These are phyloP conservation scores for Meandrina meandrites DNA, from an alignment of 92 coral and sea anemone species.

Conservation along the genomic window DNA sequence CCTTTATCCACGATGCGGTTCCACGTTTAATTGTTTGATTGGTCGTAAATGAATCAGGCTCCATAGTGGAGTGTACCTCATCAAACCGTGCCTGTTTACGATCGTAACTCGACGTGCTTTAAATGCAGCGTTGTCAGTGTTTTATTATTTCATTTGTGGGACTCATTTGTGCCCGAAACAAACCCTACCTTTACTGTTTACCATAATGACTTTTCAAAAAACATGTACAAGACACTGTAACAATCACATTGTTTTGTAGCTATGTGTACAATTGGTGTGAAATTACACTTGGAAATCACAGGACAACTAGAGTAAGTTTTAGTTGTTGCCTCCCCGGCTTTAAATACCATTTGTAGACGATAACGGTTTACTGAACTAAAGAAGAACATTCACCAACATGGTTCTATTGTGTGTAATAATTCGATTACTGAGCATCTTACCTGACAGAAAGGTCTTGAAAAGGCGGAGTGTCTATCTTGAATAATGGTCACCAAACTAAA, in stretches of 20 bases:
- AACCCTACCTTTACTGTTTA: no score
- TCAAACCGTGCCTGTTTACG: no score
- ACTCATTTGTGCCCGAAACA: no score
- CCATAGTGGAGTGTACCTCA: no score
- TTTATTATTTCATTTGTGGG: no score
- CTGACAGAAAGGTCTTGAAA: constrained; percentile 66
- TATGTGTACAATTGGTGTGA: neutral
- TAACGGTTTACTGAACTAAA: neutral
- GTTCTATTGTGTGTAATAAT: neutral
- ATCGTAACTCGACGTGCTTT: no score
- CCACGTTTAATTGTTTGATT: no score
- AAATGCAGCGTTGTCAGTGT: no score
- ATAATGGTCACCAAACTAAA: constrained; percentile 74
- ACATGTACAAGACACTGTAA: neutral
- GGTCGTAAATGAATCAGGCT: no score
- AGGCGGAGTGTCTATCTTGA: constrained; percentile 56
- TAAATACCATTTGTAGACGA: neutral
- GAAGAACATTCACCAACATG: neutral
- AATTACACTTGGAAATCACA: neutral
- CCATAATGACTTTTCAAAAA: no score
- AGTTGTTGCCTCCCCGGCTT: neutral
- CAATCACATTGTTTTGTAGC: neutral
- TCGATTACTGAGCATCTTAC: constrained; percentile 31
- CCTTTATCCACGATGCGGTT: no score
- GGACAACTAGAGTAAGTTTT: neutral